Evolutionary conservation across 2,888 invertebrate species (phyloP).

Genomic region (Lasioglossum pauxillum): DNA sequence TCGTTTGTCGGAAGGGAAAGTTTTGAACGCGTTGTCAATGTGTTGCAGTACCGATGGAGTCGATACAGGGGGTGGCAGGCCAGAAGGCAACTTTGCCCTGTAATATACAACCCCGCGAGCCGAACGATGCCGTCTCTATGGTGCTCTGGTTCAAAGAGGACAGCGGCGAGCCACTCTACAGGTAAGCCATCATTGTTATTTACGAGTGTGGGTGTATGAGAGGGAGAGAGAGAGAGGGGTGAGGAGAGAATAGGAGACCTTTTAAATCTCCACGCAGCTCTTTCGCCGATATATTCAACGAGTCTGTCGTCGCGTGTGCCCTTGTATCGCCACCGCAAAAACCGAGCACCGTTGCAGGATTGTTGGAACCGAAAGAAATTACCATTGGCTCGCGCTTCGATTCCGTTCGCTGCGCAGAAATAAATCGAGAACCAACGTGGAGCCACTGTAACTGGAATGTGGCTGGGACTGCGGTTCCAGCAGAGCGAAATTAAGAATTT

Average conservation of each 20-base stretch:
- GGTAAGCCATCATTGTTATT: slow-evolving; percentile 85
- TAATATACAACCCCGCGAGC: slow-evolving; percentile 93
- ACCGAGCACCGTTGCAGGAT: background rate
- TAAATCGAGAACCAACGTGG: background rate
- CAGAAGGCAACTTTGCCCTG: slow-evolving; percentile 95
- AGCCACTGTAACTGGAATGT: background rate
- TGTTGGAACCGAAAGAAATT: background rate
- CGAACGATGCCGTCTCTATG: slow-evolving; percentile 94
- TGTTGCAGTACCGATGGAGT: slow-evolving; percentile 92
- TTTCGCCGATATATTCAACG: background rate
- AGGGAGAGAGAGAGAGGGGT: background rate
- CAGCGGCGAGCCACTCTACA: slow-evolving; percentile 91
- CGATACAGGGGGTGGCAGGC: slow-evolving; percentile 93
- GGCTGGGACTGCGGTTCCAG: background rate
- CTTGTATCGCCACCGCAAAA: background rate
- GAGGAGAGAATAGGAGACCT: slow-evolving; percentile 12
- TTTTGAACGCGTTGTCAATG: slow-evolving; percentile 48
- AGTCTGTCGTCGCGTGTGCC: background rate
- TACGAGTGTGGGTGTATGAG: slow-evolving; percentile 29
- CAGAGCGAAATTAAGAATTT: background rate
- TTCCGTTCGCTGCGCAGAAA: background rate
- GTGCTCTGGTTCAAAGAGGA: slow-evolving; percentile 96
- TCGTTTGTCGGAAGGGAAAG: slow-evolving; percentile 17
- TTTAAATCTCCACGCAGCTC: slow-evolving; percentile 16
- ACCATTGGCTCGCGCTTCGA: background rate